Conservation (phyloP, 2,113 vertebrate genomes). For the Rhabdomys dilectus region DNA sequence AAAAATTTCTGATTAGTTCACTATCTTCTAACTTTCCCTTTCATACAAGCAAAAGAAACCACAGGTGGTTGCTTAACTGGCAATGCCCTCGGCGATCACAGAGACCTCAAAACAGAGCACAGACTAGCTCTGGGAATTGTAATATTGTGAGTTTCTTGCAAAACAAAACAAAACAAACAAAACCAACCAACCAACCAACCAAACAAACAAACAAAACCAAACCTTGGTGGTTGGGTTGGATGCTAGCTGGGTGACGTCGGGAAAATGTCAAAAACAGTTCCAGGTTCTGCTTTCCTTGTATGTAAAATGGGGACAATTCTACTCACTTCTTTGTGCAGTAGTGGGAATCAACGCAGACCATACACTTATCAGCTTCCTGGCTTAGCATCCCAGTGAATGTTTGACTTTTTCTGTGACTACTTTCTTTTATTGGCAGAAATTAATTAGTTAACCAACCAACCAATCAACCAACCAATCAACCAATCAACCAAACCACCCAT, state of each 20-base stretch:
- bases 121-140: not conserved
- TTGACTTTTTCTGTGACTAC: slow-evolving; percentile 25
- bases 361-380: not conserved
- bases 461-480: not conserved
- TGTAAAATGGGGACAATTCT: slow-evolving; percentile 33
- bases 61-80: not conserved
- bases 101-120: not conserved
- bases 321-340: not conserved
- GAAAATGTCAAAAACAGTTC: slow-evolving; percentile 45
- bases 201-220: not conserved
- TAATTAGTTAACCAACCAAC: not conserved
- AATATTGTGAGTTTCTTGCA: slow-evolving; percentile 60
- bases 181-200: no score
- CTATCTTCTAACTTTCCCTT: slow-evolving; percentile 35
- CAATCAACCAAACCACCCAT: not conserved
- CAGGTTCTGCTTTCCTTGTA: slow-evolving; percentile 55
- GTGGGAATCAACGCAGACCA: slow-evolving; percentile 14
- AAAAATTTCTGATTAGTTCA: slow-evolving; percentile 20
- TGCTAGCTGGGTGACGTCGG: slow-evolving; percentile 36
- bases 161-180: slow-evolving; percentile 29
- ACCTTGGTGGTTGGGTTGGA: slow-evolving; percentile 58
- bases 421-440: slow-evolving; percentile 28
- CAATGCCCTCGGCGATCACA: not conserved
- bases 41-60: not conserved
- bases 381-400: not conserved